Evolutionary conservation across 2,888 invertebrate species (phyloP), one percentile per base, ranked within the genome.

Genomic region (Dryomyza anilis): DNA sequence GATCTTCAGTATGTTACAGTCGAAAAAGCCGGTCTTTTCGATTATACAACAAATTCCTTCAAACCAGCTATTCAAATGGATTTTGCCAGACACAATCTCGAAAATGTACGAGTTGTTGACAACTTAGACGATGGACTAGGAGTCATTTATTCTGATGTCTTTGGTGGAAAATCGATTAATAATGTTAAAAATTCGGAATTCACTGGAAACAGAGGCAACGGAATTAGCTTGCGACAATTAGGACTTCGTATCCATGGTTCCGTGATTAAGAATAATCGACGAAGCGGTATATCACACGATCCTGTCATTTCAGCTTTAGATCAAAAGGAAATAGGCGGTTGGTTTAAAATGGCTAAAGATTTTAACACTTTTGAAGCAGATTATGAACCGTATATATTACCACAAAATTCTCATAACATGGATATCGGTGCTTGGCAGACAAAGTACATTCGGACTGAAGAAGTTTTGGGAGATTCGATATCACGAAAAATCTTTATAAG

Each of bases 111-210:
- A 72, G 87, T 98, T 19, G 86, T 89, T 0, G 89, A 96, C 76
- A 98, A 97, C 79, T 89, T 93, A 60, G 93, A 95, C 74, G 96
- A 97, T 78, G 99, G 98, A 0, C 85, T 99, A 29, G 97, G 96
- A 30, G 89, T 99, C 45, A 85, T 97, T 66, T 98, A 97, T 83
- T 95, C 97, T 0, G 96, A 99, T 83, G 90, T 98, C 65, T 96
- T 92, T 80, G 93, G 94, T 25, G 90, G 91, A 2, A 92, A 93
- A 78, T 88, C 91, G 0, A 87, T 93, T 3, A 94, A 94, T 73
- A 89, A 90, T 27, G 90, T 95, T 0, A 89, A 91, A 73, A 92
- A 94, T 79, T 94, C 93, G 0, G 92, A 94, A 76, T 93, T 95
- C 77, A 89, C 89, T 1, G 87, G 90, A 60, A 96, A 96, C 78